These are phyloP conservation scores for Pithys albifrons DNA, from an alignment of 2,113 vertebrate species.

Conservation along the genomic window DNA sequence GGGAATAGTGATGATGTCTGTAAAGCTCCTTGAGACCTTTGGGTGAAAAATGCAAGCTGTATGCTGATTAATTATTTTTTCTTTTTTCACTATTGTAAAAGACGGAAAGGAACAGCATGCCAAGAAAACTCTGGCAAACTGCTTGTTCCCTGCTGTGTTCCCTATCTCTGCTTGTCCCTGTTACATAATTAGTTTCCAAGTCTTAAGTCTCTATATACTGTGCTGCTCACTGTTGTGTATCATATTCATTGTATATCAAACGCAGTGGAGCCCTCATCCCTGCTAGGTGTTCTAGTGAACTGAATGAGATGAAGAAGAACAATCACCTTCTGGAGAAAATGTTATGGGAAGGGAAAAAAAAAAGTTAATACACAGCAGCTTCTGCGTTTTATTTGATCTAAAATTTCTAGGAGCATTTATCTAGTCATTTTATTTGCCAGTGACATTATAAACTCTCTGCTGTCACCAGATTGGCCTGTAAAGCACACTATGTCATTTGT, in stretches of 20 bases:
- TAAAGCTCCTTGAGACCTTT: neutral
- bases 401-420: neutral
- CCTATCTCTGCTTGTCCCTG: neutral
- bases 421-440: neutral
- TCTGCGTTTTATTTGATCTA: constrained; percentile 9
- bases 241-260: neutral
- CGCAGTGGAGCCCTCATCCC: neutral
- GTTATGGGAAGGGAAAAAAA: neutral
- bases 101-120: neutral
- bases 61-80: neutral
- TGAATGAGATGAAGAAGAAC: neutral
- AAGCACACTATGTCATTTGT: neutral
- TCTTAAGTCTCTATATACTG: neutral
- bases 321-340: neutral
- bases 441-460: constrained; percentile 19
- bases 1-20: neutral
- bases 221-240: neutral
- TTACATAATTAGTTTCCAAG: constrained; percentile 12
- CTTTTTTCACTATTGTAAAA: neutral
- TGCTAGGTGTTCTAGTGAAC: neutral
- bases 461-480: neutral
- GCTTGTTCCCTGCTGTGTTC: neutral
- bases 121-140: neutral
- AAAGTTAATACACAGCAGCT: neutral
- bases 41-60: neutral